Evolutionary conservation across 1,140 invertebrate species (phyloP), one percentile per base, ranked within the genome.

Genomic region (Brachionus manjavacas): DNA sequence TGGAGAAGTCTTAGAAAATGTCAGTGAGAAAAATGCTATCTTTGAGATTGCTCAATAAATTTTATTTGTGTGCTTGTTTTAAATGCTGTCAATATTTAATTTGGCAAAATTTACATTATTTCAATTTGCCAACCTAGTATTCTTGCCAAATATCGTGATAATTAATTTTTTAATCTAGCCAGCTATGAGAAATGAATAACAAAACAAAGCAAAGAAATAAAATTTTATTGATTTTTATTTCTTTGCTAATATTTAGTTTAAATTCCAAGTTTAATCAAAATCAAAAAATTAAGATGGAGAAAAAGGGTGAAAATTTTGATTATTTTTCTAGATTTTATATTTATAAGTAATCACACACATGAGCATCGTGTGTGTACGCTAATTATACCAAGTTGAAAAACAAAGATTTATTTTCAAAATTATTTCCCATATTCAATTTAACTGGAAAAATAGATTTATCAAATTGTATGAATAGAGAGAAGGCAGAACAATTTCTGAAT

Each of bases 181-280:
- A 39, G 52, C 52, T 60, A 23, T 1, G 16, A 72, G 68, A 72
- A 72, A 72, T 39, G 16, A 72, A 72, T 39, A 72, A 20, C 31
- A 41, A 41, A 72, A 72, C 31, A 72, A 68, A 68, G 66, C 68
- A 72, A 72, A 72, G 68, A 41, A 72, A 72, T 72, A 72, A 72
- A 72, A 72, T 41, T 70, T 41, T 41, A 72, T 72, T 41, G 39
- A 41, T 72, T 72, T 72, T 72, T 72, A 72, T 72, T 72, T 46
- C 35, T 46, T 72, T 16, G 31, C 41, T 72, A 72, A 72, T 72
- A 72, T 72, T 72, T 72, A 14, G 12, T 39, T 72, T 20, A 72
- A 41, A 41, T 72, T 72, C 35, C 16, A 72, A 41, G 28, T 41
- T 39, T 72, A 31, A 72, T 72, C 68, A 41, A 41, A 72, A 72